Percentiles rank a stretch among this genome's conserved stretches.
Evolutionary conservation across 2,797 vertebrate species (phyloP).

Genomic region (Phrynocephalus forsythii): DNA sequence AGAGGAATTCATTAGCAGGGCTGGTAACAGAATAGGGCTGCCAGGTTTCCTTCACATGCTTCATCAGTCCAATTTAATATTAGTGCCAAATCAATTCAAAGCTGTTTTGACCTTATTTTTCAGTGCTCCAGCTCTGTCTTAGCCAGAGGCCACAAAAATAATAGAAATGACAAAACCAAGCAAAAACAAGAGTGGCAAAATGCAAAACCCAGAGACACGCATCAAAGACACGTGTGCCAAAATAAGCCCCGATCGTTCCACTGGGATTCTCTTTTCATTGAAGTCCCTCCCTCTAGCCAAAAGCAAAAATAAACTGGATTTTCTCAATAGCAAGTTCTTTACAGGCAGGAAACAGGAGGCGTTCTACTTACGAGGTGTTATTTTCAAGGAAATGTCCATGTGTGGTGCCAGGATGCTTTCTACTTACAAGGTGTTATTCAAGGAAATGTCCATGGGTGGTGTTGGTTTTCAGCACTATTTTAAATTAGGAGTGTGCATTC

Average conservation of each 20-base stretch:
- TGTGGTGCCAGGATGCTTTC: too few species aligned
- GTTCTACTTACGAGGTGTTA: neutral
- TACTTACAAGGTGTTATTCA: neutral
- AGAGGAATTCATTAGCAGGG: conserved; percentile 15
- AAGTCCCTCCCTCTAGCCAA: neutral
- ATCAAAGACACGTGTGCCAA: neutral
- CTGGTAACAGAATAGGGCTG: conserved; percentile 7
- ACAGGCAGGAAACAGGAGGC: neutral
- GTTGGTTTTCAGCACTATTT: too few species aligned
- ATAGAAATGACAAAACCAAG: conserved; percentile 6
- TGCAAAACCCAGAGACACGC: neutral
- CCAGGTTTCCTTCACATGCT: conserved; percentile 17
- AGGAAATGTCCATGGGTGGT: too few species aligned
- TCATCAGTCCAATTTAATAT: conserved; percentile 35
- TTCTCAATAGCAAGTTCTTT: neutral
- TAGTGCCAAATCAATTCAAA: conserved; percentile 35
- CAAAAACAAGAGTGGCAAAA: neutral
- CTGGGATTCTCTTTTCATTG: neutral
- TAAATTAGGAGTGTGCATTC: too few species aligned
- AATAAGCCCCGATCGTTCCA: neutral
- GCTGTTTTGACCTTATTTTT: conserved; percentile 35
- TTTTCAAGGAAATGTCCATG: too few species aligned
- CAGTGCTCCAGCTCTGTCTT: neutral
- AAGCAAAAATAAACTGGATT: neutral
- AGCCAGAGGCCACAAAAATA: conserved; percentile 18